Base-by-base conservation (phyloP, 2,113 vertebrate species). In the Corvus cornix region DNA sequence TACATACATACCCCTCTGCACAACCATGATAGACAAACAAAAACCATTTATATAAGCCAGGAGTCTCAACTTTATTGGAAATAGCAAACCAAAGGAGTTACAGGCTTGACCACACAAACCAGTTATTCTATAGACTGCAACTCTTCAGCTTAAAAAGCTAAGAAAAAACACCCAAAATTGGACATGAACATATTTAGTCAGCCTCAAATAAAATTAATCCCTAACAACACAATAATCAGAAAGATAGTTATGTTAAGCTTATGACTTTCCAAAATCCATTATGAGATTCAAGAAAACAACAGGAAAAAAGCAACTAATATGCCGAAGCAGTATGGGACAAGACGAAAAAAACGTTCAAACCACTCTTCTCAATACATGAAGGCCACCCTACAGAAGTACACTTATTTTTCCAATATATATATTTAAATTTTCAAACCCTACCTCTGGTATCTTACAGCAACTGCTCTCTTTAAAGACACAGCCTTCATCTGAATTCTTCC, bases 271-370 rank as follows among this genome's bases (percentile, higher is more conserved):
- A 89, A 86, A 79, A 52, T 41, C 15, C 35, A 49, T 31, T 56
- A 46, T 37, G 17, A 22, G 56, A 80, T 53, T 77, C 20, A 43
- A 66, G n/a, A 68, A 3, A 13, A 73, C 6, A 31, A 23, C 8
- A 53, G 12, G 17, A 6, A 35, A 59, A 86, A 93, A 30, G 0
- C 17, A 66, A 62, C 4, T 28, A 64, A 74, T 49, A 64, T 5
- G 17, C 10, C 75, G 11, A 94, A 90, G 37, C 22, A 68, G 43
- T 59, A 68, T 2, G 6, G 19, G 41, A 43, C 19, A 27, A 67
- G 21, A 53, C 0, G 0, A 48, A 39, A 60, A 44, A 55, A 59
- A 7, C 0, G 1, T 55, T 28, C 35, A 76, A 52, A 35, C 33
- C 52, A 39, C 33, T 52, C 22, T 64, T 49, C 7, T 11, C 31